Evolutionary conservation across 2,113 vertebrate genomes (phyloP), one percentile per base, ranked within the genome.

Genomic region (Sarotherodon lohbergeri): DNA sequence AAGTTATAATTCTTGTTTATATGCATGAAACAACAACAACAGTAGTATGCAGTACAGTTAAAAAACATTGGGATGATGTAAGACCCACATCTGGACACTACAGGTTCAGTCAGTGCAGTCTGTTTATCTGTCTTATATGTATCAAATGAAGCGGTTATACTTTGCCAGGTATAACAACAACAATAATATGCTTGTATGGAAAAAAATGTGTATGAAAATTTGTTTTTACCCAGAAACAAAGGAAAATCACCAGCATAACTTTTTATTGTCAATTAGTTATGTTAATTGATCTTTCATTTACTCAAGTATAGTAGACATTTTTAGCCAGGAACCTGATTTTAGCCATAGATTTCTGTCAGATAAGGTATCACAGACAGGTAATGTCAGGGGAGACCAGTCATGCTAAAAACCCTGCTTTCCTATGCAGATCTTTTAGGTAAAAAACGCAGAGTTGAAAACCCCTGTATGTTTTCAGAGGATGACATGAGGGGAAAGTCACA

Each of bases 381-480:
- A 39, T 39, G 19, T 66, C 61, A 66, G 3, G 19, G 36, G 6
- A 41, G 19, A 68, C 10, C 2, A 41, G 36, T 68, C 63, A 71
- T 71, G 63, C 36, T 71, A 41, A 71, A 24, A 71, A 71, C 36
- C 36, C 6, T 43, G 63, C n/a, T 71, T 43, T 41, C 1, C 12
- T 71, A 14, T 71, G 11, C 63, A 71, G 36, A 43, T 71, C 12
- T 71, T 71, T 71, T 41, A 43, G 63, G 11, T 71, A 71, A 68
- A 68, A 68, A 43, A 39, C 9, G 7, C 36, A 68, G 19, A 22
- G 63, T 71, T 41, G 63, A 39, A 68, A 68, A 68, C 10, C 36
- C 36, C 34, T 14, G 63, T 71, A 41, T 71, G 12, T 71, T 43
- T 71, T 71, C 63, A 41, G n/a, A 41, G 7, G 19, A 22, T 41